These are phyloP conservation scores for Globodera rostochiensis DNA, from an alignment of 1,140 invertebrate genomes.

Conservation along the genomic window DNA sequence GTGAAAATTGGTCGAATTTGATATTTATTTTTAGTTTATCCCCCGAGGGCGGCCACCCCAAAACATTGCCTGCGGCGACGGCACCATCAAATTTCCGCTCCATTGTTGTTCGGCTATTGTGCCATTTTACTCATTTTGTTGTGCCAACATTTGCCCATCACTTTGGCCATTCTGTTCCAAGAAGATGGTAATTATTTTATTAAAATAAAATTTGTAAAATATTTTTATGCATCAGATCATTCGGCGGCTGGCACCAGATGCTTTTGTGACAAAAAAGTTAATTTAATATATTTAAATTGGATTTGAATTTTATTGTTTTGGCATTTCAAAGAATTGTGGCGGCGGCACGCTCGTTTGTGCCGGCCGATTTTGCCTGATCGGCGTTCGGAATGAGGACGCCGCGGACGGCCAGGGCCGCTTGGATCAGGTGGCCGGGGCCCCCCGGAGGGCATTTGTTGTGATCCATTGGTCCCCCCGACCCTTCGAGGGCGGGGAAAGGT, in stretches of 20 bases:
- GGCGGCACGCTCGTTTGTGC: slow-evolving; percentile 22
- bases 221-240: background rate
- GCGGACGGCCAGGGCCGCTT: background rate
- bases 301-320: background rate
- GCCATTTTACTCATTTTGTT: background rate
- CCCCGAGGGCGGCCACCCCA: background rate
- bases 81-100: too few species aligned
- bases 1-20: too few species aligned
- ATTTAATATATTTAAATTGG: slow-evolving; percentile 10
- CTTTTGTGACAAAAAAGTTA: slow-evolving; percentile 26
- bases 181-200: background rate
- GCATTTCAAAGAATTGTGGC: slow-evolving; percentile 13
- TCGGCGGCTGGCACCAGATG: slow-evolving; percentile 6
- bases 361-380: slow-evolving; percentile 24
- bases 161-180: slow-evolving; percentile 22
- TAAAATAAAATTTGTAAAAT: background rate
- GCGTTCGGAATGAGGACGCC: slow-evolving; percentile 11
- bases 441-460: too few species aligned
- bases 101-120: background rate
- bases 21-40: too few species aligned
- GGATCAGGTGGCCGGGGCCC: slow-evolving; percentile 3
- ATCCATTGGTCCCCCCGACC: too few species aligned
- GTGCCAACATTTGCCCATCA: background rate
- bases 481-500: background rate
- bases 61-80: background rate